phyloP scores from a whole-genome alignment of 2,797 vertebrate genomes.

The Sebastolobus alascanus region DNA sequence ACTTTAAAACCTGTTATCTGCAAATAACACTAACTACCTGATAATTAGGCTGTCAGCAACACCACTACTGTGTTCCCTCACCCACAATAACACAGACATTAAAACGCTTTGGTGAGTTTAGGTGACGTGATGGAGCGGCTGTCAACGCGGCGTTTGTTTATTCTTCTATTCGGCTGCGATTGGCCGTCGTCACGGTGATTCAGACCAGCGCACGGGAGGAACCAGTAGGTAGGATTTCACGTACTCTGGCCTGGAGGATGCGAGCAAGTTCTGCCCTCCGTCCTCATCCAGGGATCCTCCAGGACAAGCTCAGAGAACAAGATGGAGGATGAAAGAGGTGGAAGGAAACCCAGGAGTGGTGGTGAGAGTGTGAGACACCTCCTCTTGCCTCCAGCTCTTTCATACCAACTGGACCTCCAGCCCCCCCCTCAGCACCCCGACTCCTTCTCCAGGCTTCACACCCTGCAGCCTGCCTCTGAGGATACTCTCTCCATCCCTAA shows the following conservation, averaged over 20 bases:
- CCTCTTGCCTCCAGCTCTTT: neutral
- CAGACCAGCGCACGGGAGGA: conserved; percentile 25
- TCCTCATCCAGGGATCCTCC: conserved; percentile 6
- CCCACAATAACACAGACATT: conserved; percentile 49
- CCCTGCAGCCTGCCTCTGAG: neutral
- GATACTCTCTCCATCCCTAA: neutral
- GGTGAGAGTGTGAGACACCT: conserved; percentile 1
- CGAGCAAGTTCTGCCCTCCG: neutral
- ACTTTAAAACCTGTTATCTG: conserved; percentile 58
- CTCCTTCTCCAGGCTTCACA: conserved; percentile 2
- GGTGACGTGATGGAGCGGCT: conserved; percentile 71
- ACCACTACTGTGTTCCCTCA: conserved; percentile 39
- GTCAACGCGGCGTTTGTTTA: conserved; percentile 59
- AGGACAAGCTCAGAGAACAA: conserved; percentile 46
- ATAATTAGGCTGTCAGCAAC: conserved; percentile 65
- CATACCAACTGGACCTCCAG: neutral
- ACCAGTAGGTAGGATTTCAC: neutral
- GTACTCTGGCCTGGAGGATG: neutral
- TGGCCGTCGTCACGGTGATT: conserved; percentile 44
- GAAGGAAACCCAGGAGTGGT: neutral
- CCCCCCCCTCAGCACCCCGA: neutral
- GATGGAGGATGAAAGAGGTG: conserved; percentile 35
- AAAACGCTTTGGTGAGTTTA: conserved; percentile 56
- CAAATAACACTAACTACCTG: conserved; percentile 57
- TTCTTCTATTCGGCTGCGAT: conserved; percentile 46